phyloP scores from a whole-genome alignment of 1,140 invertebrate species.

The Zaprionus ghesquierei region DNA sequence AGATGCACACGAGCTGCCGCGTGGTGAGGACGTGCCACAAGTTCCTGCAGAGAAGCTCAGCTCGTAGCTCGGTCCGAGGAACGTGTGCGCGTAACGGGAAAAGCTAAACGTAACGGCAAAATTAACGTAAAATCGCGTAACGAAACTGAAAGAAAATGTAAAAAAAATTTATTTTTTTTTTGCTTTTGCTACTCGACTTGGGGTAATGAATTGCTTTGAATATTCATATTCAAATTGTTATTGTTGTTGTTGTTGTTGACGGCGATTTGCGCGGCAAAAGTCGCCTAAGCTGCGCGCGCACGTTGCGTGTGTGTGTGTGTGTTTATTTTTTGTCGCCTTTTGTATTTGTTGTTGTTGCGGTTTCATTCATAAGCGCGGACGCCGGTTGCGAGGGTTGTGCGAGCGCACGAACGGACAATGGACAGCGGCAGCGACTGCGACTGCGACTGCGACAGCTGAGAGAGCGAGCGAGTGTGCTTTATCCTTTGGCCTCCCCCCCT shows the following conservation, averaged over 20 bases:
- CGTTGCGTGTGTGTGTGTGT: slow-evolving; percentile 8
- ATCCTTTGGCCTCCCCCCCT: not conserved
- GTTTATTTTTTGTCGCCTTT: slow-evolving; percentile 3
- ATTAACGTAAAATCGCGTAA: not conserved
- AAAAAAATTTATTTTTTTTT: not conserved
- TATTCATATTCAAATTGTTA: not conserved
- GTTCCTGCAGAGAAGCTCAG: slow-evolving; percentile 14
- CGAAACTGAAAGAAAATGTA: not conserved
- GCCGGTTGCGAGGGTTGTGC: slow-evolving; percentile 38
- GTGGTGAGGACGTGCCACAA: slow-evolving; percentile 68
- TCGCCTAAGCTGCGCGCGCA: slow-evolving; percentile 52
- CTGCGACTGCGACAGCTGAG: not conserved
- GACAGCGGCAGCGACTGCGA: not conserved
- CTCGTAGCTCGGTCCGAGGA: not conserved
- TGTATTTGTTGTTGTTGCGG: slow-evolving; percentile 4
- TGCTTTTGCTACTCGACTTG: no score
- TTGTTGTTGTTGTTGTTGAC: slow-evolving; percentile 20
- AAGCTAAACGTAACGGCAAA: not conserved
- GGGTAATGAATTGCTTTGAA: no score
- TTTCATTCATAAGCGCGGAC: slow-evolving; percentile 4
- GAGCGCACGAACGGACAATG: slow-evolving; percentile 10
- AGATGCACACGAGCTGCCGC: slow-evolving; percentile 81
- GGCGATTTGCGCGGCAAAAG: slow-evolving; percentile 36
- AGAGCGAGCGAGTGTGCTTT: not conserved
- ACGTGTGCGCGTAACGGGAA: not conserved